These are phyloP conservation scores for Ochropleura leucogaster DNA, from an alignment of 2,888 invertebrate species.

Conservation along the genomic window DNA sequence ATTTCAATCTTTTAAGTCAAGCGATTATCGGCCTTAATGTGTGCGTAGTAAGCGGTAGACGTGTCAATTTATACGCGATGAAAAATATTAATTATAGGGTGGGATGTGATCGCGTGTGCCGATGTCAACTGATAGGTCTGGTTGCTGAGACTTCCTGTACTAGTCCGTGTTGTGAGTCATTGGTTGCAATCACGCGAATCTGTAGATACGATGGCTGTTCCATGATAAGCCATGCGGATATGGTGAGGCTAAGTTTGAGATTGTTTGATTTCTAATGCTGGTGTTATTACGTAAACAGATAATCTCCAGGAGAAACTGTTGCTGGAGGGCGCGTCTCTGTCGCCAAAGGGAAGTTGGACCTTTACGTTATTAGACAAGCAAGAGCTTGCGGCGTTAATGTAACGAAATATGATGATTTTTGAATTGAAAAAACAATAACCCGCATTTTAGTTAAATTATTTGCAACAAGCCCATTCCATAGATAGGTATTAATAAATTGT, in stretches of 20 bases:
- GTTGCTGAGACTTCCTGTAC: conserved; percentile 67
- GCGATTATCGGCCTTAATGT: conserved; percentile 52
- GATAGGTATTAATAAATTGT: too few species aligned
- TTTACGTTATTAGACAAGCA: conserved; percentile 53
- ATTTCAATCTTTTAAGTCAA: conserved; percentile 41
- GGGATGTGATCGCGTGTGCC: conserved; percentile 67
- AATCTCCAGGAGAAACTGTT: conserved; percentile 57
- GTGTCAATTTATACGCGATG: conserved; percentile 48
- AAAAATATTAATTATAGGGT: conserved; percentile 65
- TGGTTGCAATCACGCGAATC: conserved; percentile 70
- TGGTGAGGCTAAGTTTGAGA: conserved; percentile 51
- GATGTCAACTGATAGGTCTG: conserved; percentile 67
- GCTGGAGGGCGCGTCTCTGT: conserved; percentile 44
- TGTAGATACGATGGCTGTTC: conserved; percentile 62
- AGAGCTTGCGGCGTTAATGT: too few species aligned
- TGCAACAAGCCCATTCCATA: too few species aligned
- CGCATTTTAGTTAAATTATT: too few species aligned
- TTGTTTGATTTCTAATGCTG: conserved; percentile 63
- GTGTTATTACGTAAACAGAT: conserved; percentile 64
- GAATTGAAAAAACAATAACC: too few species aligned
- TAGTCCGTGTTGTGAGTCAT: conserved; percentile 65
- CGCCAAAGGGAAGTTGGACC: conserved; percentile 43
- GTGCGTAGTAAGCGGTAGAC: conserved; percentile 45
- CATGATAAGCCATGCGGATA: conserved; percentile 65
- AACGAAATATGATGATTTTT: too few species aligned